phyloP scores from a whole-genome alignment of 2,888 invertebrate species.

The Resseliella maxima region DNA sequence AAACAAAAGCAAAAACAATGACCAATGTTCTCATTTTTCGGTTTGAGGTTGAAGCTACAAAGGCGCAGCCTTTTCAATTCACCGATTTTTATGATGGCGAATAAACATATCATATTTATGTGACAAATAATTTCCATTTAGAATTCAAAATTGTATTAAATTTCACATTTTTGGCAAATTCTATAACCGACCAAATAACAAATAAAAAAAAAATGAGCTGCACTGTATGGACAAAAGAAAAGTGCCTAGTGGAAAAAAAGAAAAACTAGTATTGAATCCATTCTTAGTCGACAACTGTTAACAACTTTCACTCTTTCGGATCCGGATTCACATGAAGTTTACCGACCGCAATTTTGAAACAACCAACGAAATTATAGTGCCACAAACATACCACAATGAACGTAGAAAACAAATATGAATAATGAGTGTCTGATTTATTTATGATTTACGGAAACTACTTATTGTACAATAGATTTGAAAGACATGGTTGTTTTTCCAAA shows the following conservation, averaged over 20 bases:
- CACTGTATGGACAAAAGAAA: no score
- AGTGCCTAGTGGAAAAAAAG: neutral
- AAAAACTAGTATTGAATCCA: neutral
- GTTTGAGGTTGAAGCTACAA: neutral
- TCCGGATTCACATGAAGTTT: neutral
- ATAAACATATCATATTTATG: neutral
- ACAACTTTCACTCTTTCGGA: neutral
- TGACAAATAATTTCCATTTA: neutral
- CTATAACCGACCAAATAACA: no score
- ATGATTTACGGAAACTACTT: conserved; percentile 39
- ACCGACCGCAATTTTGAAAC: neutral
- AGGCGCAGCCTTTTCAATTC: neutral
- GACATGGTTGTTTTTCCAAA: neutral
- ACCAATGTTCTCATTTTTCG: neutral
- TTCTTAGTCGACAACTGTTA: neutral
- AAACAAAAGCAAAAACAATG: no score
- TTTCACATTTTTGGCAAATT: no score
- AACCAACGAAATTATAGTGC: neutral
- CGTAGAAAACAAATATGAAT: conserved; percentile 20
- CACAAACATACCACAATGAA: neutral
- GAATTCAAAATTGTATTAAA: no score
- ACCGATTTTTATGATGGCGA: neutral
- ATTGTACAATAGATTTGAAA: neutral
- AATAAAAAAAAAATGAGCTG: no score
- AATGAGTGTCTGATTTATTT: conserved; percentile 51